Evolutionary conservation across 2,113 vertebrate species (phyloP), one percentile per base, ranked within the genome.

Genomic region (Oreochromis niloticus): DNA sequence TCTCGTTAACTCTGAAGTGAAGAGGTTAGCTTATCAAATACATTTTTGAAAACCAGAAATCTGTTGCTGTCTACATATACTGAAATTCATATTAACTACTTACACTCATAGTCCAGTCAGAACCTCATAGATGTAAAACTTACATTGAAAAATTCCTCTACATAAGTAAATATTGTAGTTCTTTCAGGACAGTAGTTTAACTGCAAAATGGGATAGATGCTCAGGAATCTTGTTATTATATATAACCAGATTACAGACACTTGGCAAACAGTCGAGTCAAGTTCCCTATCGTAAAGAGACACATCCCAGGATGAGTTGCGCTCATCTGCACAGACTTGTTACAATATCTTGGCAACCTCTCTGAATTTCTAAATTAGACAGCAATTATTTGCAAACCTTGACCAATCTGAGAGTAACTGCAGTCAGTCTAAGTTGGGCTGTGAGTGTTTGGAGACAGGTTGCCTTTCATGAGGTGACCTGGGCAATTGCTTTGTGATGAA

Each of bases 381-480:
- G 36, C 12, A 0, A 71, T 43, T 43, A 71, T 71, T 71, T 43
- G n/a, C 66, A 24, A 43, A 14, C 61, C 34, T 66, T 66, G 9
- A 13, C 66, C 39, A 24, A 24, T 71, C 66, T 24, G 7, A 71
- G 63, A 71, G n/a, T 43, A 41, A 71, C 12, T 41, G 36, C 63
- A 71, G 36, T 1, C 36, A 0, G 1, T 2, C 63, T 68, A 22
- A 24, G 3, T 68, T 41, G 36, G 36, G 2, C 61, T 0, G 8
- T 17, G 22, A 48, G 22, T 11, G 41, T 73, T 48, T 30, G 41
- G 41, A 46, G 41, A 4, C 6, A 30, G 14, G 41, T 2, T 75
- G 68, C 41, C 14, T 30, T 46, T 27, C 68, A 3, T 10, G 41
- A 75, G 22, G 41, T 17, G 1, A 17, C 3, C 68, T 73, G 41